Percentiles rank a stretch among this genome's conserved stretches.
These are phyloP conservation scores for Ceratina calcarata DNA, from an alignment of 1,140 invertebrate species.

Conservation along the genomic window DNA sequence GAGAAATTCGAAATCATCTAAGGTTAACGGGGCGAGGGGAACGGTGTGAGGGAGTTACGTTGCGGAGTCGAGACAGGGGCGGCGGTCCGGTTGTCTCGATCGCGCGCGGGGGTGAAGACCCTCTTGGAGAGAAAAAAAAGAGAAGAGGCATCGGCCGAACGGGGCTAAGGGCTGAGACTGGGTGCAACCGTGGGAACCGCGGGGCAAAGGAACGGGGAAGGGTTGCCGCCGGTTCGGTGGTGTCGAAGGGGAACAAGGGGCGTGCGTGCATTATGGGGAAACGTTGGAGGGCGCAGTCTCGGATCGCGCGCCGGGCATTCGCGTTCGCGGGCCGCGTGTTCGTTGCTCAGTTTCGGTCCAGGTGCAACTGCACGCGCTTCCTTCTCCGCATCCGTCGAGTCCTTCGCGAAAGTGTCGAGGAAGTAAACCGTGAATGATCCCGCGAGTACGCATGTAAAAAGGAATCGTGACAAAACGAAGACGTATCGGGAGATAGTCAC, in stretches of 20 bases:
- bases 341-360: conserved; percentile 76
- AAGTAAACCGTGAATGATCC: conserved; percentile 13
- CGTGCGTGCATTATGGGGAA: conserved; percentile 64
- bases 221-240: conserved; percentile 22
- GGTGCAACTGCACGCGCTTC: conserved; percentile 63
- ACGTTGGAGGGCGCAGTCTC: conserved; percentile 74
- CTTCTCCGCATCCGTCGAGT: conserved; percentile 39
- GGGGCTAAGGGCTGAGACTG: conserved; percentile 19
- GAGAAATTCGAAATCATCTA: conserved; percentile 65
- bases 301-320: conserved; percentile 72
- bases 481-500: neutral
- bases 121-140: conserved; percentile 42
- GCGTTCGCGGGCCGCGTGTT: conserved; percentile 72
- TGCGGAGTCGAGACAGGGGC: conserved; percentile 52
- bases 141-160: conserved; percentile 36
- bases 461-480: neutral
- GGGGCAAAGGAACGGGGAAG: conserved; percentile 28
- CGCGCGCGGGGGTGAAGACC: conserved; percentile 19
- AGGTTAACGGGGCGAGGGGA: neutral
- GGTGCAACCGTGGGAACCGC: conserved; percentile 3
- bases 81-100: conserved; percentile 39
- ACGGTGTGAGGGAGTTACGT: conserved; percentile 9
- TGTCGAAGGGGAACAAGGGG: conserved; percentile 44
- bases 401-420: conserved; percentile 20
- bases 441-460: neutral